Evolutionary conservation across 1,140 invertebrate genomes (phyloP).

Genomic region (Drosophila watanabei): DNA sequence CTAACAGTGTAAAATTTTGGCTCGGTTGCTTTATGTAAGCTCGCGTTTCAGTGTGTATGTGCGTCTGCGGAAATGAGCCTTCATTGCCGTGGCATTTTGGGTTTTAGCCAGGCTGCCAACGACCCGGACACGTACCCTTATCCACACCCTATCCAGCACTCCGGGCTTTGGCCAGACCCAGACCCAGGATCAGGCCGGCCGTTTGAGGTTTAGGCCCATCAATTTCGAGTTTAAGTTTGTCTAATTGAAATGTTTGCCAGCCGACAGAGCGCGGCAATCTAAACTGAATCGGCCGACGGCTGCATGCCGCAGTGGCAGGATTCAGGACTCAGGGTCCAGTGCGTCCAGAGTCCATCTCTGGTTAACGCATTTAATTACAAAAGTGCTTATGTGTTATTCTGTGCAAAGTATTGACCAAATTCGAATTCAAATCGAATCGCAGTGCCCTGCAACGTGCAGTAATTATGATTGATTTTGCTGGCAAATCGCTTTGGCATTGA

Average conservation of each 20-base stretch:
- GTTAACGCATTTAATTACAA: conserved; percentile 81
- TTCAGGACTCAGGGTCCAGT: background rate
- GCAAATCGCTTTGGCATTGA: conserved; percentile 36
- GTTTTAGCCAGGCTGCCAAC: conserved; percentile 19
- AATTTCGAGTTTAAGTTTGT: conserved; percentile 79
- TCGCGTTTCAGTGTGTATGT: conserved; percentile 21
- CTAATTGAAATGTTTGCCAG: conserved; percentile 79
- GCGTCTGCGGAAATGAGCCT: conserved; percentile 76
- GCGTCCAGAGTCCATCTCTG: conserved; percentile 9
- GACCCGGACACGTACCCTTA: conserved; percentile 3
- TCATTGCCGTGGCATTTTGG: conserved; percentile 71
- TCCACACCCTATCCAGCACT: background rate
- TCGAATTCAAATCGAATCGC: conserved; percentile 17
- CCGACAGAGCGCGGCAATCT: conserved; percentile 33
- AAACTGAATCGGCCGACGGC: conserved; percentile 29
- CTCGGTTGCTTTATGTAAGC: conserved; percentile 21
- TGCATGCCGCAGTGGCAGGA: conserved; percentile 7
- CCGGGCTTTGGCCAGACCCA: background rate
- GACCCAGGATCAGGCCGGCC: background rate
- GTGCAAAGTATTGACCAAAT: conserved; percentile 59
- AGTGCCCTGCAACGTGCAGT: conserved; percentile 22
- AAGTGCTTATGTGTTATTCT: conserved; percentile 79
- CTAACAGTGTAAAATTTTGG: conserved; percentile 7
- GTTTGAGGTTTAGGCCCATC: conserved; percentile 59
- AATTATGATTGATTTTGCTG: conserved; percentile 77